Conservation (phyloP, 2,797 vertebrate species). For the Halcyon smyrnensis region DNA sequence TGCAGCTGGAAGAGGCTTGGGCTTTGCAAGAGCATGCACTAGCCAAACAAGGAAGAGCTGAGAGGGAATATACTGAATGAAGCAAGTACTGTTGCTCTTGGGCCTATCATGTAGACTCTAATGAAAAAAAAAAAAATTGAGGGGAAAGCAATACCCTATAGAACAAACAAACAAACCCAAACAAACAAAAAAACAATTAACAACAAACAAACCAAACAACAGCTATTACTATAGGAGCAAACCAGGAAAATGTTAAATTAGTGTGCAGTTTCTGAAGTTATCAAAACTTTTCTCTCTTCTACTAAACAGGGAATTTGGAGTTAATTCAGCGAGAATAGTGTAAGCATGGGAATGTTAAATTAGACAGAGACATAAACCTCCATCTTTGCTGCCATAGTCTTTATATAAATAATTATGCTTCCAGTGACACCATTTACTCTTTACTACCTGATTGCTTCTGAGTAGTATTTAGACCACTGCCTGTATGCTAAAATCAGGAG, state of each 20-base stretch:
- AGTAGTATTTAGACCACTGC: neutral
- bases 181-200: too few relatives aligned
- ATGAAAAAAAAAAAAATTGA: too few relatives aligned
- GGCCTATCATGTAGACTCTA: too few relatives aligned
- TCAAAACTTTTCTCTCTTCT: neutral
- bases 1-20: too few relatives aligned
- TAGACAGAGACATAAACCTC: neutral
- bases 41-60: too few relatives aligned
- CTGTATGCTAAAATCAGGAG: neutral
- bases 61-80: too few relatives aligned
- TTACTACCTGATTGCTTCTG: neutral
- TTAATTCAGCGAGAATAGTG: neutral
- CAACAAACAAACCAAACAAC: too few relatives aligned
- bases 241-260: neutral
- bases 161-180: too few relatives aligned
- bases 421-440: neutral
- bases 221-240: neutral
- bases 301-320: neutral
- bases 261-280: neutral
- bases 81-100: too few relatives aligned
- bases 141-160: too few relatives aligned
- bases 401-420: neutral
- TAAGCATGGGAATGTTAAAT: neutral
- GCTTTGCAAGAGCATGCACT: too few relatives aligned
- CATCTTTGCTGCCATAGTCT: neutral